Conservation (phyloP, 2,113 vertebrate species). For the Cebidichthys violaceus region DNA sequence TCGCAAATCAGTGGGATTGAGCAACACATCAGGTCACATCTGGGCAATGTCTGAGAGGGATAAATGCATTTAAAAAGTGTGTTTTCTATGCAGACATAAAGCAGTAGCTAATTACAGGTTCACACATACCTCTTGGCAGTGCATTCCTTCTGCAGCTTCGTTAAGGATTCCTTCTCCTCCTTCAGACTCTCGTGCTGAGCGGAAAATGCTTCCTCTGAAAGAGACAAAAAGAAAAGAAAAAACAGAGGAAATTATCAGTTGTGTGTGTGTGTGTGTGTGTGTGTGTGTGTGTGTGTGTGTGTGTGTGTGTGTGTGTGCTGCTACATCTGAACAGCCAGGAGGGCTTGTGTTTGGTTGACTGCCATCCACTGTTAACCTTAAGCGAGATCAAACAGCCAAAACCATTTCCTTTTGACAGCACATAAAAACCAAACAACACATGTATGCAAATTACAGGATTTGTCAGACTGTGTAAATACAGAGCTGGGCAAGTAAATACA, state of each 20-base stretch:
- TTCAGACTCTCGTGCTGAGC: conserved; percentile 87
- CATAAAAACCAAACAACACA: conserved; percentile 70
- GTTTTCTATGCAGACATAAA: conserved; percentile 44
- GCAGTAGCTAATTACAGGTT: conserved; percentile 63
- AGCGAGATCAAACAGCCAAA: conserved; percentile 65
- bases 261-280: neutral
- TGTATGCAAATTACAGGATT: conserved; percentile 72
- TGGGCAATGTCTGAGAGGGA: conserved; percentile 50
- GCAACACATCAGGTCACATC: conserved; percentile 16
- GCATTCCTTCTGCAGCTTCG: conserved; percentile 91
- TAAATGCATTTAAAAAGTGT: conserved; percentile 9
- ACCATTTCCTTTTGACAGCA: conserved; percentile 75
- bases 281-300: conserved; percentile 7
- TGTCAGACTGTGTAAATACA: conserved; percentile 68
- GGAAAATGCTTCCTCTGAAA: conserved; percentile 89
- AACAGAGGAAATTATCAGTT: conserved; percentile 70
- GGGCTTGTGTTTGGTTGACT: conserved; percentile 58
- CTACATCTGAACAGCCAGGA: conserved; percentile 68
- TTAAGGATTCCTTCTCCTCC: conserved; percentile 88
- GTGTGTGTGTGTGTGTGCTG: conserved; percentile 25
- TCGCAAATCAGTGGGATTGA: neutral
- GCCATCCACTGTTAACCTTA: conserved; percentile 50
- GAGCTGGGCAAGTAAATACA: conserved; percentile 65
- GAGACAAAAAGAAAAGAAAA: conserved; percentile 46
- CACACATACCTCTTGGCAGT: conserved; percentile 93